phyloP scores from a whole-genome alignment of 2,113 vertebrate genomes.

The Zosterops lateralis region DNA sequence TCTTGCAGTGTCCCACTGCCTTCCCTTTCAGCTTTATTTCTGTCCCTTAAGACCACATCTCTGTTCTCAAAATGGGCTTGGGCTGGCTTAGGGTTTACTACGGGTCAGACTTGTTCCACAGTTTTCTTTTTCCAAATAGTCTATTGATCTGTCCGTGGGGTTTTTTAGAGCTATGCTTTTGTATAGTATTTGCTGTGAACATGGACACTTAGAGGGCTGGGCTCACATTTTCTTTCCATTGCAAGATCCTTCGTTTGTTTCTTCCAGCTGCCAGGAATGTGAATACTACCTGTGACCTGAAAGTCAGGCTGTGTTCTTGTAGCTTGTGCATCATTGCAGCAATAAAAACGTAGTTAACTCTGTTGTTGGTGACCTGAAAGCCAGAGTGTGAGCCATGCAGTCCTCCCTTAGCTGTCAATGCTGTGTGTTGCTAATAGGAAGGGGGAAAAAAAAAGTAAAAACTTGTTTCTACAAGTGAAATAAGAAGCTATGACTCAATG shows the following conservation, averaged over 20 bases:
- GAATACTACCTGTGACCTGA: neutral
- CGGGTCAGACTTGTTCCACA: neutral
- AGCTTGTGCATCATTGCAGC: neutral
- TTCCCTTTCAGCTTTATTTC: neutral
- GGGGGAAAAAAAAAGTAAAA: neutral
- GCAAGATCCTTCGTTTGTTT: neutral
- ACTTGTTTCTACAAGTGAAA: conserved; percentile 26
- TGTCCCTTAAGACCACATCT: neutral
- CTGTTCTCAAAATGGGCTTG: neutral
- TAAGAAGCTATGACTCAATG: conserved; percentile 26
- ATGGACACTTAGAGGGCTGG: neutral
- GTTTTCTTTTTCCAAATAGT: neutral
- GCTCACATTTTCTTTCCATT: neutral
- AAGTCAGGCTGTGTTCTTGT: neutral
- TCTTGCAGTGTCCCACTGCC: neutral
- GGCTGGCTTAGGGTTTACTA: neutral
- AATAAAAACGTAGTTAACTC: neutral
- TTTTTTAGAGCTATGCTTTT: neutral
- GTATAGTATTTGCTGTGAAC: neutral
- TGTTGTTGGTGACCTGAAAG: conserved; percentile 2
- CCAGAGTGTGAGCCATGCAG: neutral
- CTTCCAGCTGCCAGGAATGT: neutral
- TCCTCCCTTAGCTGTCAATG: neutral
- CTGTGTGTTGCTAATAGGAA: neutral
- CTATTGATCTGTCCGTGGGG: neutral